These are phyloP conservation scores for Delichon dasypus DNA, from an alignment of 2,797 vertebrate genomes.

Conservation along the genomic window DNA sequence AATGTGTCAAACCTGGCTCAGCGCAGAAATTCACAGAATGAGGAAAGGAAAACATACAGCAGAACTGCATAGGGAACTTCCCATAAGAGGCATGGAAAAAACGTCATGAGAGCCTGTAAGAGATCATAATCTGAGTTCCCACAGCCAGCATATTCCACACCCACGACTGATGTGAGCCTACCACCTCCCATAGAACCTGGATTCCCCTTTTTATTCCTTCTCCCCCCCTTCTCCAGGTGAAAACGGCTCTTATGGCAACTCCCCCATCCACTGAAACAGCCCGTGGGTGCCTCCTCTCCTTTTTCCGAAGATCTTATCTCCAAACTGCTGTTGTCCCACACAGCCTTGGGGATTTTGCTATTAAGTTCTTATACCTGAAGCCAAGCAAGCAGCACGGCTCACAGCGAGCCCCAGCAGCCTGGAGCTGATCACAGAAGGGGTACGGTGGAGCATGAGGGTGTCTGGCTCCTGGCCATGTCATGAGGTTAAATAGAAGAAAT, in stretches of 20 bases:
- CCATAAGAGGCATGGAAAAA: slow-evolving; percentile 21
- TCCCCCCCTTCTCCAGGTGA: neutral
- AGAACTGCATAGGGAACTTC: slow-evolving; percentile 9
- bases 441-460: neutral
- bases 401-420: neutral
- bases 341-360: neutral
- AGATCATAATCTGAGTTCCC: slow-evolving; percentile 1
- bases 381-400: neutral
- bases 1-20: neutral
- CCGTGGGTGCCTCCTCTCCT: neutral
- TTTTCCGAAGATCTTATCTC: neutral
- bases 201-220: neutral
- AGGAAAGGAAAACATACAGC: neutral
- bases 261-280: fast-evolving
- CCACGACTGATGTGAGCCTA: neutral
- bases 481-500: neutral
- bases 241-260: neutral
- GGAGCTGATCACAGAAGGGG: neutral
- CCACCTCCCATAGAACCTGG: neutral
- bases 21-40: neutral
- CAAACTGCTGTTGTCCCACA: fast-evolving
- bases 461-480: neutral
- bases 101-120: neutral
- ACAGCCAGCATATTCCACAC: neutral
- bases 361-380: neutral